phyloP scores from a whole-genome alignment of 2,113 vertebrate species.

The Daphoenositta chrysoptera region DNA sequence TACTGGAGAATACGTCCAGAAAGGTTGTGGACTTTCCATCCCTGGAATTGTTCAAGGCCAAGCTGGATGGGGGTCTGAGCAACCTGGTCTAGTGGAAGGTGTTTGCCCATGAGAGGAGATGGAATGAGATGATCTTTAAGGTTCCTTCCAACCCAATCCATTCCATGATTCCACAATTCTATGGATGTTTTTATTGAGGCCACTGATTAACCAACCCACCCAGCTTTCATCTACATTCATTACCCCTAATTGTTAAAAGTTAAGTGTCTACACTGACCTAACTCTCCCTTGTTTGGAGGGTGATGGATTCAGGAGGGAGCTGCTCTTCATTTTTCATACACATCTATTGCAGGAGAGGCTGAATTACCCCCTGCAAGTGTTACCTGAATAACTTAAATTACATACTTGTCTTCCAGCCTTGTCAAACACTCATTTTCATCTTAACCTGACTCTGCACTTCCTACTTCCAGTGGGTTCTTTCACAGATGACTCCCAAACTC shows the following conservation, averaged over 20 bases:
- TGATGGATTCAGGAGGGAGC: not conserved
- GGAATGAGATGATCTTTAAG: not conserved
- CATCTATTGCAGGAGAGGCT: not conserved
- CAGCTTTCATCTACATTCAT: not conserved
- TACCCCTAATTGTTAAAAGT: not conserved
- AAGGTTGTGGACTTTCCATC: not conserved
- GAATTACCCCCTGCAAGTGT: not conserved
- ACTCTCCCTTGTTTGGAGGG: fast-evolving
- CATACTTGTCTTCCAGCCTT: not conserved
- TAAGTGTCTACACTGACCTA: too few relatives aligned
- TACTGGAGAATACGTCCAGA: not conserved
- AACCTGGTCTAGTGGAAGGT: not conserved
- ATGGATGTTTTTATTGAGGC: not conserved
- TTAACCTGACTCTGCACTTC: not conserved
- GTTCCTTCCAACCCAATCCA: not conserved
- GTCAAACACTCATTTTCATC: not conserved
- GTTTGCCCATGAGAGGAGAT: not conserved
- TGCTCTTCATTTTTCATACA: not conserved
- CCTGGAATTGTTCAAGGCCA: too few relatives aligned
- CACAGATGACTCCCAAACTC: not conserved
- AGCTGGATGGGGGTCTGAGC: fast-evolving
- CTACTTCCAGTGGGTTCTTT: not conserved
- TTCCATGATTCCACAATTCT: not conserved
- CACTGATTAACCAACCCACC: not conserved
- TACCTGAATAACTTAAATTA: not conserved